A percentile compares a stretch with the other conserved stretches of the same genome.
Conservation (phyloP, 2,797 vertebrate species). For the Falco concolor region DNA sequence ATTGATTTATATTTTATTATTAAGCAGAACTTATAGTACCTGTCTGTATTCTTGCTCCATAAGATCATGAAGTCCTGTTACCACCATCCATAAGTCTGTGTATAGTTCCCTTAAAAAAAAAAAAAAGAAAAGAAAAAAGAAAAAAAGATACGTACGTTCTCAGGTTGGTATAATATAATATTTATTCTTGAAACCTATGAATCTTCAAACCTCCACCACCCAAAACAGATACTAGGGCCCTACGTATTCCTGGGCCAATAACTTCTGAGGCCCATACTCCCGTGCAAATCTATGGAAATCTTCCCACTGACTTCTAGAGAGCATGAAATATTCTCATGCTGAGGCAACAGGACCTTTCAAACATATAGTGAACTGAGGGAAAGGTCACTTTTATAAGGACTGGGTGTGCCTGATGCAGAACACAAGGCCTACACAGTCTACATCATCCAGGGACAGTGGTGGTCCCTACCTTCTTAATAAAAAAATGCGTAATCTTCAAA, state of each 20-base stretch:
- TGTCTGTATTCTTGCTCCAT: slow-evolving; percentile 13
- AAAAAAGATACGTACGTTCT: background rate
- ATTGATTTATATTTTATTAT: background rate
- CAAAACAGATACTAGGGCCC: background rate
- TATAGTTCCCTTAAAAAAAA: background rate
- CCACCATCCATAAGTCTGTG: slow-evolving; percentile 17
- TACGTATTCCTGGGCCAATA: background rate
- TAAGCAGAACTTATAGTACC: background rate
- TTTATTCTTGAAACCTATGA: background rate
- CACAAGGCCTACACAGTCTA: background rate
- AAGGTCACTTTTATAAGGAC: background rate
- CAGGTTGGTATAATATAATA: background rate
- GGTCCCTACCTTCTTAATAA: background rate
- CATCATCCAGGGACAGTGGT: background rate
- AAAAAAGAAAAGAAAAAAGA: background rate
- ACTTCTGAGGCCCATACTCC: background rate
- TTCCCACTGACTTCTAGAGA: background rate
- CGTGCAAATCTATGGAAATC: background rate
- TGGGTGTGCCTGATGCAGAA: background rate
- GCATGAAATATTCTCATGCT: background rate
- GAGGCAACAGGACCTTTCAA: background rate
- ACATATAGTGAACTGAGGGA: background rate
- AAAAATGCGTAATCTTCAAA: background rate
- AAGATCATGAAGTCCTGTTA: slow-evolving; percentile 47
- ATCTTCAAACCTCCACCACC: background rate